Evolutionary conservation across 2,113 vertebrate species (phyloP), one percentile per base, ranked within the genome.

Genomic region (Phyllopteryx taeniolatus): DNA sequence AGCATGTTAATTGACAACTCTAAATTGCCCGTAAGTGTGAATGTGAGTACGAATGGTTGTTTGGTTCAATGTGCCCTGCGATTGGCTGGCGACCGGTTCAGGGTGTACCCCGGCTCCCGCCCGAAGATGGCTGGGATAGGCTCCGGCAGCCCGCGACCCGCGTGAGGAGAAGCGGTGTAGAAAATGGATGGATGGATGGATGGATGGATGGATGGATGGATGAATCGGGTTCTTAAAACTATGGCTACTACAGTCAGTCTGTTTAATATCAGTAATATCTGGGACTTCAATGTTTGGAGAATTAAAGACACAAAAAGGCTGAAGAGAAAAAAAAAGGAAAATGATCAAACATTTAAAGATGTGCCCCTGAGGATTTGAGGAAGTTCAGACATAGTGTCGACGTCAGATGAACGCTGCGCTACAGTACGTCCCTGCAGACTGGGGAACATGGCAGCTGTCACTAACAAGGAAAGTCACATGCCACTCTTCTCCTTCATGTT

Each of bases 391-490:
- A 31, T 79, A 85, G 83, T 80, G 86, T 89, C 82, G 71, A 56
- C 87, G 81, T 84, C 82, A 83, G 77, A 86, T 68, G 84, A 88
- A 76, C 79, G 73, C 78, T 82, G 61, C 72, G 39, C 82, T 88
- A 77, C 72, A 61, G 75, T 83, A 27, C 39, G 81, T 91, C 87
- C 86, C 86, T 44, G 85, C 83, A 86, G 87, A 91, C 86, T 59
- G 56, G 72, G 78, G 83, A 92, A 91, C 91, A 92, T 89, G 89
- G 86, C 89, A 91, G 89, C 90, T 92, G 91, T 92, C 91, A 91
- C 88, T 91, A 92, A 92, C 87, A 87, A 88, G 83, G 75, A 88
- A 77, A 89, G 87, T 90, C 87, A 86, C 75, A 87, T 86, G 87
- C 80, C 83, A 83, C 73, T 88, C 82, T 84, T 27, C 85, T 60